These are phyloP conservation scores for Bombus picipes DNA, from an alignment of 1,140 invertebrate genomes.

Conservation along the genomic window DNA sequence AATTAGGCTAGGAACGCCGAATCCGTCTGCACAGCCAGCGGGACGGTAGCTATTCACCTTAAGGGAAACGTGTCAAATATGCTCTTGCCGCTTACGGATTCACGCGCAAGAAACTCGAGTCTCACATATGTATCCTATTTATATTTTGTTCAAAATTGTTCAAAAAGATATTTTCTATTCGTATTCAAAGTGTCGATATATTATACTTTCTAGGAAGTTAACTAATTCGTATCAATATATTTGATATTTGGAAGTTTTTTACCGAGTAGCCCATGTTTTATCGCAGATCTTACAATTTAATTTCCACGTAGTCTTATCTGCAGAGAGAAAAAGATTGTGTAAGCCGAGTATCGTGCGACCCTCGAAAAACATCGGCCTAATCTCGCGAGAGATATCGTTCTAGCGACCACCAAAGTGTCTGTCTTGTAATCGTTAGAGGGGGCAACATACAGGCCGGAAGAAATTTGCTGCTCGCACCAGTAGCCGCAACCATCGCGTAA, in stretches of 20 bases:
- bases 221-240: neutral
- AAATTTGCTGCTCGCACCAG: slow-evolving; percentile 34
- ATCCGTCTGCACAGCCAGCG: slow-evolving; percentile 56
- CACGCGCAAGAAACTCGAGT: neutral
- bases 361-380: slow-evolving; percentile 40
- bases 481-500: slow-evolving; percentile 22
- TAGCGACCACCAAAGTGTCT: slow-evolving; percentile 38
- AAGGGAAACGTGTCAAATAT: slow-evolving; percentile 63
- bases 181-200: too few species aligned
- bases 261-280: neutral
- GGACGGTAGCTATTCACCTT: slow-evolving; percentile 66
- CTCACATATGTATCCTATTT: too few species aligned
- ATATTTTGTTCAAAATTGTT: too few species aligned
- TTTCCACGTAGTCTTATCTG: slow-evolving; percentile 28
- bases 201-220: too few species aligned
- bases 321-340: neutral
- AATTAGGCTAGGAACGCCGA: slow-evolving; percentile 73
- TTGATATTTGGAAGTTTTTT: slow-evolving; percentile 16
- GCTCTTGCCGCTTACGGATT: slow-evolving; percentile 39
- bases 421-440: slow-evolving; percentile 53
- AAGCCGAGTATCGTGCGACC: neutral
- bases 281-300: slow-evolving; percentile 46
- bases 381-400: slow-evolving; percentile 47
- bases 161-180: too few species aligned
- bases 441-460: slow-evolving; percentile 60